Percentiles rank a stretch among this genome's conserved stretches.
Conservation (phyloP, 2,797 vertebrate genomes). For the Euthynnus affinis region DNA sequence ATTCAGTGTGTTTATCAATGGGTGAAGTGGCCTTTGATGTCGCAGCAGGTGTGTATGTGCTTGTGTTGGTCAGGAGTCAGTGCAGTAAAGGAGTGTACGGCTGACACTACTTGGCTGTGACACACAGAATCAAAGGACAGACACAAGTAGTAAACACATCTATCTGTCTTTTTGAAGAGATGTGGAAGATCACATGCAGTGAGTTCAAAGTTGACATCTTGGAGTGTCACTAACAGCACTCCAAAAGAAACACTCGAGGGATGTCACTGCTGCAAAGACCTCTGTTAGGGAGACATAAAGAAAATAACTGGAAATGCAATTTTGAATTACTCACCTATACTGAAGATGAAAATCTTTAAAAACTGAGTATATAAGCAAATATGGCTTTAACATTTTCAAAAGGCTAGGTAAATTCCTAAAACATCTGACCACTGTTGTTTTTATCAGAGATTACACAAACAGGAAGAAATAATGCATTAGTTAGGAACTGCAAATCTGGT, state of each 20-base stretch:
- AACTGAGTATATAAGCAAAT: too few species aligned
- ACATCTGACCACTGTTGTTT: too few species aligned
- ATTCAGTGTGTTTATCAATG: conserved; percentile 50
- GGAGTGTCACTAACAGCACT: not conserved
- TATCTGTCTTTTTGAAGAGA: conserved; percentile 7
- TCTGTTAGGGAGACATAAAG: not conserved
- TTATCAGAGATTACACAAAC: too few species aligned
- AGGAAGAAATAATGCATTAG: too few species aligned
- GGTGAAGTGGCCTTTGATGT: conserved; percentile 51
- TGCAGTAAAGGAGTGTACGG: not conserved
- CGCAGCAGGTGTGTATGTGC: not conserved
- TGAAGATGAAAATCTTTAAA: too few species aligned
- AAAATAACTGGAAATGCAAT: not conserved
- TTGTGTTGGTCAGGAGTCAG: conserved; percentile 21
- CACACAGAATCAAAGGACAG: conserved; percentile 65
- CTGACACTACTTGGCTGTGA: conserved; percentile 29
- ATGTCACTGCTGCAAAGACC: not conserved
- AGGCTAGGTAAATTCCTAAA: too few species aligned
- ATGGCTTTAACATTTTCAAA: too few species aligned
- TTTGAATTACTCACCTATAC: too few species aligned
- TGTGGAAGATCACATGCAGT: conserved; percentile 30
- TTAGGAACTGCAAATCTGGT: too few species aligned
- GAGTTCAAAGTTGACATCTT: conserved; percentile 8
- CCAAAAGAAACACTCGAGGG: not conserved
- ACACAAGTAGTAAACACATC: conserved; percentile 11